These are phyloP conservation scores for Schlechtendalia chinensis DNA, from an alignment of 1,140 invertebrate species.

Conservation along the genomic window DNA sequence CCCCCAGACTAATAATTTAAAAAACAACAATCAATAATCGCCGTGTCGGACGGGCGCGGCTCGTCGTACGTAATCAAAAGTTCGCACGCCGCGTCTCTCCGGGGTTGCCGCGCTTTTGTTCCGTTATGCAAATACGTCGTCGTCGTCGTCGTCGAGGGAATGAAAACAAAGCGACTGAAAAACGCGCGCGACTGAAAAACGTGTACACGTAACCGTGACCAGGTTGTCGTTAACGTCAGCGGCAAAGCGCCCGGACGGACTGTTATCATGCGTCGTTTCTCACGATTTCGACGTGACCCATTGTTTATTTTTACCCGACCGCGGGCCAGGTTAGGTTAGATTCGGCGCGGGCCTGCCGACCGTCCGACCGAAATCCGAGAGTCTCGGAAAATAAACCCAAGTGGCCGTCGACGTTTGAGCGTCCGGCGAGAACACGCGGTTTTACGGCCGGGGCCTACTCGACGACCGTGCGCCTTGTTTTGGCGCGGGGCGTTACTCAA, in stretches of 20 bases:
- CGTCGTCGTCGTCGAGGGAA: background rate
- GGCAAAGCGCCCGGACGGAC: background rate
- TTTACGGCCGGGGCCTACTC: too few relatives aligned
- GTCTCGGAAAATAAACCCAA: too few relatives aligned
- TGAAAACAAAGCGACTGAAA: background rate
- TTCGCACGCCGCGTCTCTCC: constrained; percentile 40
- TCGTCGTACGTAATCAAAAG: constrained; percentile 14
- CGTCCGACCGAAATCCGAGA: too few relatives aligned
- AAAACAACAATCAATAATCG: background rate
- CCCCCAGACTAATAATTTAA: too few relatives aligned
- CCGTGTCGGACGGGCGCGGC: background rate
- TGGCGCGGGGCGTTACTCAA: too few relatives aligned
- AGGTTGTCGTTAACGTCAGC: constrained; percentile 38
- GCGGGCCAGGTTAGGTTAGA: too few relatives aligned
- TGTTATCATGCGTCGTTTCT: too few relatives aligned
- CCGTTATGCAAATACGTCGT: constrained; percentile 23
- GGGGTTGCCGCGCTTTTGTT: constrained; percentile 40
- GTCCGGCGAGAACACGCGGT: too few relatives aligned
- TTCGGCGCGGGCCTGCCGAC: too few relatives aligned
- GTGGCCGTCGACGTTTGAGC: too few relatives aligned
- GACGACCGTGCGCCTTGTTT: too few relatives aligned
- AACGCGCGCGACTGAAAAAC: constrained; percentile 17
- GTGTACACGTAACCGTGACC: too few relatives aligned
- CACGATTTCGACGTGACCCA: constrained; percentile 18
- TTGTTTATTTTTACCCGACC: constrained; percentile 1